Evolutionary conservation across 1,140 invertebrate genomes (phyloP).

Genomic region (Tetragnatha versicolor): DNA sequence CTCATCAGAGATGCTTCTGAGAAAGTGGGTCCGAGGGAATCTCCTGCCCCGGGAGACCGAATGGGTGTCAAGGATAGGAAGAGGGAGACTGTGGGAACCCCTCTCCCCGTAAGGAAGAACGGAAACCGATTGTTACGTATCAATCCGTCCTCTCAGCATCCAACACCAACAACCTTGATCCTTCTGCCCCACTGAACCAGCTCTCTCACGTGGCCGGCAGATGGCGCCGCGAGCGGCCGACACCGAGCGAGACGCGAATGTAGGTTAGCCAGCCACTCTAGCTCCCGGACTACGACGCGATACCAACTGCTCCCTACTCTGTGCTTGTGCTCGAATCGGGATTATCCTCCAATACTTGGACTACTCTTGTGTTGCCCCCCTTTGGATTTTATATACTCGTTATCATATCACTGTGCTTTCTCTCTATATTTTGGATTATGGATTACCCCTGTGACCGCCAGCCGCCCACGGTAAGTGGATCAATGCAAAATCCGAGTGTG

Average conservation of each 20-base stretch:
- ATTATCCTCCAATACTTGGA: no score
- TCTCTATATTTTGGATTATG: no score
- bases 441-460: no score
- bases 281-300: neutral
- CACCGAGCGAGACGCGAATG: neutral
- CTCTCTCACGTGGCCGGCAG: conserved; percentile 39
- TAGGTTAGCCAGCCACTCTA: neutral
- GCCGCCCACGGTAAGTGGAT: no score
- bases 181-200: conserved; percentile 45
- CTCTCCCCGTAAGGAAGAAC: conserved; percentile 20
- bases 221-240: conserved; percentile 24
- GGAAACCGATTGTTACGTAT: conserved; percentile 39
- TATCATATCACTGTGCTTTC: no score
- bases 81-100: no score
- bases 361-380: no score
- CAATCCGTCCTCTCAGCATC: conserved; percentile 3
- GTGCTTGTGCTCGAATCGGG: neutral
- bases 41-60: neutral
- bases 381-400: no score
- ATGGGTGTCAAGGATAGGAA: conserved; percentile 23
- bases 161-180: conserved; percentile 34
- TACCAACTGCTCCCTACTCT: neutral
- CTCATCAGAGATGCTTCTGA: no score
- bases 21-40: no score
- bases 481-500: no score